Evolutionary conservation across 2,797 vertebrate genomes (phyloP), one percentile per base, ranked within the genome.

Genomic region (Melanotaenia pygmaea): DNA sequence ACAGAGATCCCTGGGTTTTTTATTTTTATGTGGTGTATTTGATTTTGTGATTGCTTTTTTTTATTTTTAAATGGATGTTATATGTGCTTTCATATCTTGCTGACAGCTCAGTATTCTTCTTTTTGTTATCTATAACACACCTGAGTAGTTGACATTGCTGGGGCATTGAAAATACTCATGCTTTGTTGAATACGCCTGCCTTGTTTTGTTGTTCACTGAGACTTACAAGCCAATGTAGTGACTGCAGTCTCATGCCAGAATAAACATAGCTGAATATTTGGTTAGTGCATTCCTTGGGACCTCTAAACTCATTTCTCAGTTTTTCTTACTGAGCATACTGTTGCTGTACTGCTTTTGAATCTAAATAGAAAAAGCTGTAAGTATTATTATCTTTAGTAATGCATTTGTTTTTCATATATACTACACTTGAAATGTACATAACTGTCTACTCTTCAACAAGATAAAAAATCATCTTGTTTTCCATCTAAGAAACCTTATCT

Each of bases 231-330:
- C 59, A 40, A 22, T 35, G 62, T 63, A 64, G 66, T 37, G 53
- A 50, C 54, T 51, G 50, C 67, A 80, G 64, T 64, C 34, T 80
- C 63, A 57, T 64, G 53, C 51, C 66, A 56, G 62, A 67, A 67
- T 82, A 79, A 86, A 87, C 73, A 69, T 14, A 69, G 58, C 61
- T 2, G 10, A 38, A 56, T 72, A 50, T 63, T 77, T 59, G 69
- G 37, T 72, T 61, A 53, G 76, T 60, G 28, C 58, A 57, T 77
- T 71, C 60, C 74, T 79, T 43, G 59, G 43, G 63, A 60, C 35
- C 70, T 38, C 58, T 64, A 53, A 78, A 77, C 45, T 64, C 8
- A 34, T 74, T 68, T 67, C 47, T 24, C n/a, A 51, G 59, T 70
- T 40, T 62, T 60, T 73, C 20, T 70, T 57, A 14, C 54, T 70